Evolutionary conservation across 1,140 invertebrate genomes (phyloP), one percentile per base, ranked within the genome.

Genomic region (Ooceraea biroi): DNA sequence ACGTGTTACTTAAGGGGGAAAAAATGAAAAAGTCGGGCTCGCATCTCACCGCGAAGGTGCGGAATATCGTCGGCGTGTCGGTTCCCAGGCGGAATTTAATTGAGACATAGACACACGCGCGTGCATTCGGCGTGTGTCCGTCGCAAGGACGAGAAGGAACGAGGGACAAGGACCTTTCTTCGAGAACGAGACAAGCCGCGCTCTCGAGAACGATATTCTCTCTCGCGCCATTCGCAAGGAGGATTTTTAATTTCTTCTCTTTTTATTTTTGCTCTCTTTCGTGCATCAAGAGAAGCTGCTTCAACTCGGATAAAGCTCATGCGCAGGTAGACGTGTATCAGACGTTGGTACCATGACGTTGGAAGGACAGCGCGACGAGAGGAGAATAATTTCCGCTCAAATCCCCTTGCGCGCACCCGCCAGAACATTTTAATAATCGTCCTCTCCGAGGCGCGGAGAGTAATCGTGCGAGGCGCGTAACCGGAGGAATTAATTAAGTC

Each of bases 111-210:
- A 11, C 27, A 46, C 30, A 55, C 68, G n/a, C 30, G 60, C 12
- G 7, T 7, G 52, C n/a, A 55, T 55, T 55, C 27, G 30, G 50
- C 22, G 25, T 77, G 46, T 55, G 36, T 44, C 19, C 36, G 25
- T 36, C 46, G 55, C 78, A 87, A 88, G 86, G 85, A 66, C 85
- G 60, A n/a, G n/a, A n/a, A n/a, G n/a, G n/a, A n/a, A n/a, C n/a
- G n/a, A n/a, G n/a, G n/a, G 36, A 11, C 66, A 22, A 17, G 12
- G 30, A 44, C 52, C 36, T 66, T 48, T 57, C 57, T 61, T 77
- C 27, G 27, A 48, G 27, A 66, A 25, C 25, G 63, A 12, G 11
- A 36, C 17, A n/a, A 50, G 58, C 69, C 66, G 61, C 57, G 71
- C 55, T 83, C 66, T 71, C 25, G 44, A 46, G 41, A 57, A 76